A percentile compares a stretch with the other conserved stretches of the same genome.
Conservation (phyloP, 2,113 vertebrate genomes). For the Mesitornis unicolor region DNA sequence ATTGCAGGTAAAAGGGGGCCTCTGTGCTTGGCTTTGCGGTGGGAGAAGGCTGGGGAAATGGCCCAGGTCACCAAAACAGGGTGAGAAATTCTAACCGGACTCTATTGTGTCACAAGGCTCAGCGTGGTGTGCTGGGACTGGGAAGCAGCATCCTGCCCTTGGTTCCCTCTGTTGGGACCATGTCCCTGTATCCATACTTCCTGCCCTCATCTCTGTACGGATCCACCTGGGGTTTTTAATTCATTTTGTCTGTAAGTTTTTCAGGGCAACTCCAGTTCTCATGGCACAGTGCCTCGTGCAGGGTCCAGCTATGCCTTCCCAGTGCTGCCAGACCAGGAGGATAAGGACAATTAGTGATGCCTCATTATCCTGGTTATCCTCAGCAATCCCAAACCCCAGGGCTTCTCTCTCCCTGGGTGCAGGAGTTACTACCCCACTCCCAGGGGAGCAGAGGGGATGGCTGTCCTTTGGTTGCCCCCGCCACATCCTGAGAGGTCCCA, state of each 20-base stretch:
- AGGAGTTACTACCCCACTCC: neutral
- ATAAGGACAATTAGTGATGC: neutral
- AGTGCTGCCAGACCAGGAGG: fast-evolving
- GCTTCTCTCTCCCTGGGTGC: neutral
- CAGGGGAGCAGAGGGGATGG: neutral
- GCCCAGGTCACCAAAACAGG: fast-evolving
- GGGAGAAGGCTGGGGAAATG: neutral
- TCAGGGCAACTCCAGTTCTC: neutral
- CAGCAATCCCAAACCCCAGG: neutral
- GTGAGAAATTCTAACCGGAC: neutral
- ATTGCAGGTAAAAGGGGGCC: neutral
- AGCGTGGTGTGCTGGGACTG: neutral
- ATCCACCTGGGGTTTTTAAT: neutral
- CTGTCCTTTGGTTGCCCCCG: neutral
- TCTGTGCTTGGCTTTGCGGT: neutral
- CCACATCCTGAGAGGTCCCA: neutral
- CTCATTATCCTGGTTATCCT: neutral
- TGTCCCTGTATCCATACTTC: neutral
- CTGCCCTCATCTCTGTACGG: fast-evolving
- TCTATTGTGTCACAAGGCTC: neutral
- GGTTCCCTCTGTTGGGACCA: too few species aligned
- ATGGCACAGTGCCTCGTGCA: fast-evolving
- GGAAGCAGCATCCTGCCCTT: neutral
- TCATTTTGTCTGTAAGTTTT: neutral
- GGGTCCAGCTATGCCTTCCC: fast-evolving